phyloP scores from a whole-genome alignment of 1,140 invertebrate species.

The Drosophila yakuba region DNA sequence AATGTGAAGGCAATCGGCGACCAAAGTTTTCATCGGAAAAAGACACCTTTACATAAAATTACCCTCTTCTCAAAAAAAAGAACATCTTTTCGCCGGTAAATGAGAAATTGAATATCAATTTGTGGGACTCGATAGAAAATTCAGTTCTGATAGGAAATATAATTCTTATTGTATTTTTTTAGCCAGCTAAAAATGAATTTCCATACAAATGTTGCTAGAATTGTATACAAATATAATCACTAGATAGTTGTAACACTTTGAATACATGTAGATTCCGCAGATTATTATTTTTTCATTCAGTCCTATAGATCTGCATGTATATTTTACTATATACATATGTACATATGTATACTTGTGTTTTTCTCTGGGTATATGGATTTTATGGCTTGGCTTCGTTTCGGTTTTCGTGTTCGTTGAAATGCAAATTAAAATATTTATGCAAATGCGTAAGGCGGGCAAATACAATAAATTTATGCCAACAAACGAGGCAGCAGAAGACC shows the following conservation, averaged over 20 bases:
- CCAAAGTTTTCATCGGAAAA: too few species aligned
- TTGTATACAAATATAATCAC: constrained; percentile 7
- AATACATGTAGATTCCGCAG: constrained; percentile 11
- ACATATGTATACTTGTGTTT: constrained; percentile 17
- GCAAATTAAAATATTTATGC: constrained; percentile 83
- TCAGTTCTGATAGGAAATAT: constrained; percentile 7
- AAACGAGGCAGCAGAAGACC: constrained; percentile 32
- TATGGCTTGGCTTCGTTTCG: constrained; percentile 30
- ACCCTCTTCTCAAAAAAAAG: too few species aligned
- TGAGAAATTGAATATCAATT: constrained; percentile 13
- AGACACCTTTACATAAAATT: background rate
- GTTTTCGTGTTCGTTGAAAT: constrained; percentile 71
- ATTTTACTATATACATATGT: constrained; percentile 15
- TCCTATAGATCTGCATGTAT: background rate
- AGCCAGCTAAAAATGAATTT: constrained; percentile 4
- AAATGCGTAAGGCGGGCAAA: constrained; percentile 63
- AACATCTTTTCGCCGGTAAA: background rate
- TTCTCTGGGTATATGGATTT: constrained; percentile 9
- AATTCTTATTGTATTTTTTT: background rate
- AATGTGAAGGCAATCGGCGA: too few species aligned
- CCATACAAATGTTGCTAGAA: constrained; percentile 26
- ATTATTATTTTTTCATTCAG: constrained; percentile 33
- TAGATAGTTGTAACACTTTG: constrained; percentile 31
- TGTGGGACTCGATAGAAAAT: background rate
- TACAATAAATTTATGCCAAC: constrained; percentile 78